Conservation (phyloP, 1,140 invertebrate genomes). For the Druon quercuslanigerum region DNA sequence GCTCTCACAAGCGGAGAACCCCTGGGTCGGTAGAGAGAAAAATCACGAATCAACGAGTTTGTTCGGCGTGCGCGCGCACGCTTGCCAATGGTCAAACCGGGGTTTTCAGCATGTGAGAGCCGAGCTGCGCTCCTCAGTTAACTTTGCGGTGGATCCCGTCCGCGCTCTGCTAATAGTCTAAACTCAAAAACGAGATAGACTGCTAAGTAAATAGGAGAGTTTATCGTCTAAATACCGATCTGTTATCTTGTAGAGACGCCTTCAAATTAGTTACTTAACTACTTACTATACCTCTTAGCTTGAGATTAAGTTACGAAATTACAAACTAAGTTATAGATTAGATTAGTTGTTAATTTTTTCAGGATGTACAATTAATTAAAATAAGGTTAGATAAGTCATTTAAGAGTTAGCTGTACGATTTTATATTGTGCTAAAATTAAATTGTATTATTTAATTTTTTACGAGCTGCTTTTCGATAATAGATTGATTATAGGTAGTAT, state of each 20-base stretch:
- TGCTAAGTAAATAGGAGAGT: too few relatives aligned
- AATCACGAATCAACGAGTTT: too few relatives aligned
- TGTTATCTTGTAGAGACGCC: background rate
- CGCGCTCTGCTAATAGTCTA: background rate
- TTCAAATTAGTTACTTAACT: background rate
- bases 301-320: background rate
- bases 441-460: conserved; percentile 51
- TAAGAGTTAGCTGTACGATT: conserved; percentile 48
- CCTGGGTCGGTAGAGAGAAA: too few relatives aligned
- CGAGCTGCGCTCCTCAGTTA: too few relatives aligned
- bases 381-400: conserved; percentile 59
- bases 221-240: too few relatives aligned
- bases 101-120: too few relatives aligned
- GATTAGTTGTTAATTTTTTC: background rate
- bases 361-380: conserved; percentile 40
- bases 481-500: too few relatives aligned
- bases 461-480: background rate
- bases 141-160: too few relatives aligned
- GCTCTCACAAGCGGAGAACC: too few relatives aligned
- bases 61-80: too few relatives aligned
- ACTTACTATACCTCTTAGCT: background rate
- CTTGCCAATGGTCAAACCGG: too few relatives aligned
- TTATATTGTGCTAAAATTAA: conserved; percentile 55
- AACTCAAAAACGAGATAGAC: too few relatives aligned
- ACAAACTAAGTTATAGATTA: background rate